These are phyloP conservation scores for Zosterops japonicus DNA, from an alignment of 2,113 vertebrate species.

Conservation along the genomic window DNA sequence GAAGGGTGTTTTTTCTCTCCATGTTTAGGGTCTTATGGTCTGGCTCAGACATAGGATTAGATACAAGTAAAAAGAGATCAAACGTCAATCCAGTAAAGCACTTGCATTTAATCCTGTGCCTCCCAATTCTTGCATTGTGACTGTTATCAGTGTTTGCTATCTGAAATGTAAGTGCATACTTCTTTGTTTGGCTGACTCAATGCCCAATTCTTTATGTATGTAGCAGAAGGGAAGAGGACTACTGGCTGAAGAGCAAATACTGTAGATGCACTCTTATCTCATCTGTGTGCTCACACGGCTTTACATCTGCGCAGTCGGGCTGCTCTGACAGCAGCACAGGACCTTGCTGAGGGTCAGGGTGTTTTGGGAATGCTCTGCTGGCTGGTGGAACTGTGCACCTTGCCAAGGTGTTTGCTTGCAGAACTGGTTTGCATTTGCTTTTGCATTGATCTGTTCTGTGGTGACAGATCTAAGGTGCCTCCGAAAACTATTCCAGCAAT, in stretches of 20 bases:
- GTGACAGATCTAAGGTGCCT: background rate
- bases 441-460: rapidly evolving
- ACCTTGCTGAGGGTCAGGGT: background rate
- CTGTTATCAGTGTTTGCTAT: background rate
- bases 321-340: background rate
- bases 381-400: background rate
- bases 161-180: background rate
- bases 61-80: background rate
- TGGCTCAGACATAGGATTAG: background rate
- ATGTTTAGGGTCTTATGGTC: background rate
- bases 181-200: background rate
- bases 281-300: background rate
- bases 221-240: background rate
- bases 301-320: rapidly evolving
- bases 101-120: background rate
- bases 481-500: background rate
- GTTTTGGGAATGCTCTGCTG: background rate
- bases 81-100: background rate
- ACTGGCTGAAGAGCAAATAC: background rate
- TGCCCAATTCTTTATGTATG: background rate
- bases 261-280: background rate
- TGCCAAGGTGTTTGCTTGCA: background rate
- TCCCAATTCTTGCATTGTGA: background rate
- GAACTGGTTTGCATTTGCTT: background rate
- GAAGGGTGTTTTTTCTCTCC: background rate